These are phyloP conservation scores for Brachionus rubens DNA, from an alignment of 1,140 invertebrate species.

Conservation along the genomic window DNA sequence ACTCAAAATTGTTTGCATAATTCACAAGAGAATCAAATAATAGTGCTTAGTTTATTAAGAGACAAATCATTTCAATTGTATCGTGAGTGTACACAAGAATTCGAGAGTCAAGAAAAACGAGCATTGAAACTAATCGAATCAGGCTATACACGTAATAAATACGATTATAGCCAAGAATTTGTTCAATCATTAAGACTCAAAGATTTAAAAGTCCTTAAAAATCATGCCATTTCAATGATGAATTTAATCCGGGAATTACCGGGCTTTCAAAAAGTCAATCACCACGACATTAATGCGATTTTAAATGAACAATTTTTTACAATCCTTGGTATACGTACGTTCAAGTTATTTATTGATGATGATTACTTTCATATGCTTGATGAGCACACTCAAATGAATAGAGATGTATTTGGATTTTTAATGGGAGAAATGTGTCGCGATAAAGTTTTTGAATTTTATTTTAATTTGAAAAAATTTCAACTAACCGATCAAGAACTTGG, in stretches of 20 bases:
- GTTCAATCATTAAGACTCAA: background rate
- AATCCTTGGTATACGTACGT: background rate
- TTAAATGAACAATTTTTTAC: background rate
- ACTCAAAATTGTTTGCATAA: background rate
- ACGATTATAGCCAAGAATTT: background rate
- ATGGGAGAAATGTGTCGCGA: background rate
- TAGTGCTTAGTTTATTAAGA: slow-evolving; percentile 3
- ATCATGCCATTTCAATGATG: background rate
- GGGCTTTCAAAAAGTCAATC: slow-evolving; percentile 2
- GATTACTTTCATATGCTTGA: slow-evolving; percentile 39
- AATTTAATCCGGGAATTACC: background rate
- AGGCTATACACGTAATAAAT: background rate
- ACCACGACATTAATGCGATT: background rate
- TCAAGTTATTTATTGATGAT: background rate
- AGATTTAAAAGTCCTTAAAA: background rate
- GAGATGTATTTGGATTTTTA: background rate
- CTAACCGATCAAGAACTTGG: background rate
- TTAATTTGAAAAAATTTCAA: background rate
- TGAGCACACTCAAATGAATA: background rate
- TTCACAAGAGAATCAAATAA: background rate
- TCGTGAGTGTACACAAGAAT: background rate
- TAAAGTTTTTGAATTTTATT: slow-evolving; percentile 30
- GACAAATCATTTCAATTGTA: slow-evolving; percentile 12
- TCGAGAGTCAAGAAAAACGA: background rate
- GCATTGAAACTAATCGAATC: background rate